These are phyloP conservation scores for Zosterops japonicus DNA, from an alignment of 2,113 vertebrate species.

Conservation along the genomic window DNA sequence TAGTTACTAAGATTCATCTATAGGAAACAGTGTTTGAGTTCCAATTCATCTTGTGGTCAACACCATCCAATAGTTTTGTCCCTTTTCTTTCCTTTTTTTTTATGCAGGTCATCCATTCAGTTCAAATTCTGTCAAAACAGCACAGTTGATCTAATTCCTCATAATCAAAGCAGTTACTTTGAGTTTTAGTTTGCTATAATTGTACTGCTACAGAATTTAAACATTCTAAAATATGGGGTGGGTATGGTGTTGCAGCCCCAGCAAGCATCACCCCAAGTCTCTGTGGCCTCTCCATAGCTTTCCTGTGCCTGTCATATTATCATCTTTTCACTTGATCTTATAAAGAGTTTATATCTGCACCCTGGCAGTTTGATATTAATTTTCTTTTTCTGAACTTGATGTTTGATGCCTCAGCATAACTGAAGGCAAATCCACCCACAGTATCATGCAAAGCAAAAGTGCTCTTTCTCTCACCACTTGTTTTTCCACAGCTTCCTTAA, in stretches of 20 bases:
- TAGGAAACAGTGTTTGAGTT: not conserved
- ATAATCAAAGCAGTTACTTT: not conserved
- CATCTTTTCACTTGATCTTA: not conserved
- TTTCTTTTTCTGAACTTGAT: not conserved
- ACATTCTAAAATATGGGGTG: not conserved
- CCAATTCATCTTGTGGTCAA: not conserved
- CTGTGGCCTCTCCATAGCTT: not conserved
- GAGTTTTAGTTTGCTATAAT: not conserved
- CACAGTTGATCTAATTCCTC: not conserved
- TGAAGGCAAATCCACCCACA: not conserved
- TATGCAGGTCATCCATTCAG: not conserved
- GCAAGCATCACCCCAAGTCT: not conserved
- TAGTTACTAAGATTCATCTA: not conserved
- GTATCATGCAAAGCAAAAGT: not conserved
- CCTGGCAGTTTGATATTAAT: not conserved
- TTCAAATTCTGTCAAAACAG: not conserved
- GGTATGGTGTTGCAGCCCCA: not conserved
- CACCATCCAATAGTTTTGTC: not conserved
- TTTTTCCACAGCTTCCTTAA: not conserved
- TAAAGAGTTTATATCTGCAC: not conserved
- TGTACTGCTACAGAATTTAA: not conserved
- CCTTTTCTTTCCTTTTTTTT: not conserved
- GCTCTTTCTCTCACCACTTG: not conserved
- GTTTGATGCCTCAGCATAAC: not conserved
- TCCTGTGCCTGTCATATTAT: not conserved